Base-by-base conservation (phyloP, 2,113 vertebrate species). In the Ariopsis seemanni region DNA sequence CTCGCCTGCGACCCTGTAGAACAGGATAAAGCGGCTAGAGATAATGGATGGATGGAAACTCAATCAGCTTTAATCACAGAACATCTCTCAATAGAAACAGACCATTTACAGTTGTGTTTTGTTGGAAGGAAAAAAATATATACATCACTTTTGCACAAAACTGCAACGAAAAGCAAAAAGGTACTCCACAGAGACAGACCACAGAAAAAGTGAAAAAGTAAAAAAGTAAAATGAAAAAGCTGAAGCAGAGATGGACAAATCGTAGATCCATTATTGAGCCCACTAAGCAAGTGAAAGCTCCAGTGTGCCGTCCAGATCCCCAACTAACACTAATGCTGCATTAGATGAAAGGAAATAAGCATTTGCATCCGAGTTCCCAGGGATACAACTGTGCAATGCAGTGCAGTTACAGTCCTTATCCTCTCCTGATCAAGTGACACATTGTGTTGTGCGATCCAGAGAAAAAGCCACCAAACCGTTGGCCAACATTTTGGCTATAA, bases 241-340 rank as follows among this genome's bases (percentile, higher is more conserved):
- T 20, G 17, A 72, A 72, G 20, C 72, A 75, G 72, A 75, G 72
- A 48, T 52, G 72, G 72, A 75, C 72, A 75, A 75, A 42, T 75
- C 42, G 5, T 75, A 25, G 25, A 75, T 12, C 42, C 9, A 25
- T 48, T 11, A 74, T 34, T 7, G 6, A 34, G 7, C 12, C 67
- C 67, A 42, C 2, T 11, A 48, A 25, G 69, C 30, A 18, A 18
- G 69, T 34, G 15, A 30, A 71, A 42, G 69, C 2, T 42, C 15
- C 65, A 1, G 63, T 62, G 20, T 34, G 67, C 30, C 22, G 34
- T 22, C 18, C 4, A 4, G 34, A 74, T 48, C 7, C 27, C 14
- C 67, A 34, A 22, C 1, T 17, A 15, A 0, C 67, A 10, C 55
- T 57, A 12, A 12, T 2, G 17, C 42, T 42, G 42, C 42, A 42